A percentile compares a stretch with the other conserved stretches of the same genome.
These are phyloP conservation scores for Drosophila triauraria DNA, from an alignment of 1,140 invertebrate genomes.

Conservation along the genomic window DNA sequence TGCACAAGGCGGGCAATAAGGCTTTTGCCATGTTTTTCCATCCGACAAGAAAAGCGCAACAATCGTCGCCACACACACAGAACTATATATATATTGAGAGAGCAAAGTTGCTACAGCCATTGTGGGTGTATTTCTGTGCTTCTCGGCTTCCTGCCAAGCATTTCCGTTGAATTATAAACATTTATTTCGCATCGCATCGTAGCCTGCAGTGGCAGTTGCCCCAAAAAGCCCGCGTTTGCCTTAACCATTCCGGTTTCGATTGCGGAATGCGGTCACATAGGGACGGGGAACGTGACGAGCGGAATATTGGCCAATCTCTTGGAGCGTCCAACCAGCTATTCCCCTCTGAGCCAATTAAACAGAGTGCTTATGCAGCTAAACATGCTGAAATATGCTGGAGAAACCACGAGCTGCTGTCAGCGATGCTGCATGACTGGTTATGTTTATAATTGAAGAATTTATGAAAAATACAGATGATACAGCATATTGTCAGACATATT, in stretches of 20 bases:
- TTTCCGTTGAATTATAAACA: constrained; percentile 59
- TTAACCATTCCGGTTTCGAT: constrained; percentile 5
- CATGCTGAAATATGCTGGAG: background rate
- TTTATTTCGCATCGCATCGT: constrained; percentile 25
- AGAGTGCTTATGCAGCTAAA: constrained; percentile 27
- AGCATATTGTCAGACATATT: background rate
- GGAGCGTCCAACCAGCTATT: background rate
- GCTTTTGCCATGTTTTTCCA: constrained; percentile 44
- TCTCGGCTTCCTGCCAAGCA: constrained; percentile 24
- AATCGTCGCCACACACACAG: constrained; percentile 23
- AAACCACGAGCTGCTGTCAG: background rate
- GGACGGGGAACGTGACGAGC: constrained; percentile 16
- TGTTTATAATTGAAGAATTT: constrained; percentile 19
- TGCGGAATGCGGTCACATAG: constrained; percentile 37
- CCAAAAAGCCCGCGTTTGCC: constrained; percentile 18
- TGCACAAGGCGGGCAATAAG: constrained; percentile 25
- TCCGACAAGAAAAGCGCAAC: constrained; percentile 44
- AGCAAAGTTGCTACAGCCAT: background rate
- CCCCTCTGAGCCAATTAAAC: constrained; percentile 16
- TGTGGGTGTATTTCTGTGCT: constrained; percentile 19
- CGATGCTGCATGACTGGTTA: background rate
- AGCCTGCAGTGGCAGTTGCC: constrained; percentile 16
- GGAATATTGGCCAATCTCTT: constrained; percentile 26
- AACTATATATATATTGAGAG: background rate
- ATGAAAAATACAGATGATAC: background rate